phyloP scores from a whole-genome alignment of 2,113 vertebrate species.

The Phrynocephalus versicolor region DNA sequence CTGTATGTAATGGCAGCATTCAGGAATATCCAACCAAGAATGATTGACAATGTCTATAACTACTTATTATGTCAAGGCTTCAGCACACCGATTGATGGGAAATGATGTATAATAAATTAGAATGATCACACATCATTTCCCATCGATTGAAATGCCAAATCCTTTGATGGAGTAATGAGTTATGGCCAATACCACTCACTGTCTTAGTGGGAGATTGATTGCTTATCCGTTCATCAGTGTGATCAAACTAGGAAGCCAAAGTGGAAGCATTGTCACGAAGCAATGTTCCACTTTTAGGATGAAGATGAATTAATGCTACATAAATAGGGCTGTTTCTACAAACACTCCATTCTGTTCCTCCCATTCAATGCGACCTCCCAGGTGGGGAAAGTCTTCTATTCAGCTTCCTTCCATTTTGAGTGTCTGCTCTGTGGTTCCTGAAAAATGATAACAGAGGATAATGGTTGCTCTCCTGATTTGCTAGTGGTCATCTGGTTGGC shows the following conservation, averaged over 20 bases:
- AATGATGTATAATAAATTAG: slow-evolving; percentile 90
- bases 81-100: slow-evolving; percentile 84
- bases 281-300: slow-evolving; percentile 53
- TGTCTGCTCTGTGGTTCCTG: not conserved
- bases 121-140: slow-evolving; percentile 90
- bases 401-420: not conserved
- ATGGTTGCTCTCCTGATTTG: not conserved
- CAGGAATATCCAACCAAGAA: slow-evolving; percentile 79
- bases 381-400: not conserved
- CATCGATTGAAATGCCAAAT: slow-evolving; percentile 88
- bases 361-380: not conserved
- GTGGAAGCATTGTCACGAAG: slow-evolving; percentile 61
- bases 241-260: slow-evolving; percentile 80
- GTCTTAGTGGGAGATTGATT: slow-evolving; percentile 85
- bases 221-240: slow-evolving; percentile 78
- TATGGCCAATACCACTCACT: slow-evolving; percentile 86
- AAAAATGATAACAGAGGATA: not conserved
- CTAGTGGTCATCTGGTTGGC: not conserved
- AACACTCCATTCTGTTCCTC: not conserved
- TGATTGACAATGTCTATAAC: slow-evolving; percentile 85
- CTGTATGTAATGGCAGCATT: slow-evolving; percentile 70
- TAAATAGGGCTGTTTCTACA: slow-evolving; percentile 45
- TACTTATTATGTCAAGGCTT: slow-evolving; percentile 85
- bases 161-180: slow-evolving; percentile 85
- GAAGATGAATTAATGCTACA: slow-evolving; percentile 32